A percentile compares a stretch with the other conserved stretches of the same genome.
phyloP scores from a whole-genome alignment of 2,797 vertebrate genomes.

The Myiotriccus ornatus region DNA sequence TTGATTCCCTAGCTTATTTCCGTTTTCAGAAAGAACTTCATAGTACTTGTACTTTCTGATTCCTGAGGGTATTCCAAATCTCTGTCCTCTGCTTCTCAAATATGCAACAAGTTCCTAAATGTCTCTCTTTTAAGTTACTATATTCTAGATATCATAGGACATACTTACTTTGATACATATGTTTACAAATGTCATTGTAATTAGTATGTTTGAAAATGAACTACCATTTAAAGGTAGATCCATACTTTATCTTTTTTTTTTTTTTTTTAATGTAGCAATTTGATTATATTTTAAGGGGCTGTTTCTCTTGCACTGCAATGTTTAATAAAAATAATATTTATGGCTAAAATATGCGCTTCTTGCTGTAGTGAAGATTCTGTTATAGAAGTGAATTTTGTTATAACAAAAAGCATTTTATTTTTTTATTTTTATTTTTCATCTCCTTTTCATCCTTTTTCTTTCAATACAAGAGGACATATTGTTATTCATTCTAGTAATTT shows the following conservation, averaged over 20 bases:
- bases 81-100: background rate
- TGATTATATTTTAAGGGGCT: background rate
- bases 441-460: background rate
- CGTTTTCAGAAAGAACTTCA: background rate
- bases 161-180: background rate
- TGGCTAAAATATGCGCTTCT: background rate
- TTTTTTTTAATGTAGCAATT: background rate
- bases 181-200: background rate
- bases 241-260: background rate
- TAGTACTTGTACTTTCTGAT: background rate
- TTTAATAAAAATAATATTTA: background rate
- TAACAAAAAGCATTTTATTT: background rate
- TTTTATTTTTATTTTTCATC: background rate
- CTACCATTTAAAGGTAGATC: background rate
- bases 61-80: background rate
- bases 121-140: background rate
- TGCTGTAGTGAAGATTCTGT: background rate
- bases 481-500: background rate
- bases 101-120: background rate
- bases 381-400: background rate
- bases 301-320: background rate
- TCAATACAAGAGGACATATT: background rate
- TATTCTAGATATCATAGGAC: background rate
- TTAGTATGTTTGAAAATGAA: background rate
- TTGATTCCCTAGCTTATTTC: background rate